phyloP scores from a whole-genome alignment of 2,888 invertebrate genomes.

The Acleris laterana region DNA sequence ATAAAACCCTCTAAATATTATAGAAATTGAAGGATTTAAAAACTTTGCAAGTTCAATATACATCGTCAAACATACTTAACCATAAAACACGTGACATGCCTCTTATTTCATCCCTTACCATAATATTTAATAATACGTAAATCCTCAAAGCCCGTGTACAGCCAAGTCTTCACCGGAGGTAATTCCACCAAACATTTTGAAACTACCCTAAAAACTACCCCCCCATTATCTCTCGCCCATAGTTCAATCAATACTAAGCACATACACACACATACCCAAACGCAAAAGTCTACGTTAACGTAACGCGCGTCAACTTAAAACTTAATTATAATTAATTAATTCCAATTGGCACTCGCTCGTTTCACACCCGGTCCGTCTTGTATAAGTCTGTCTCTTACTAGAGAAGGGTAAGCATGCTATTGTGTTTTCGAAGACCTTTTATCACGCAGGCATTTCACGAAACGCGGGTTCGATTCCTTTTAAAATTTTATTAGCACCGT shows the following conservation, averaged over 20 bases:
- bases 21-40: too few species aligned
- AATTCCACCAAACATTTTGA: constrained; percentile 41
- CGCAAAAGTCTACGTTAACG: constrained; percentile 79
- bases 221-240: constrained; percentile 80
- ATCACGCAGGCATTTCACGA: constrained; percentile 78
- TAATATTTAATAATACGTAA: constrained; percentile 17
- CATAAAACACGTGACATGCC: not conserved
- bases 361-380: constrained; percentile 74
- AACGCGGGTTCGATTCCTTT: constrained; percentile 77
- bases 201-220: constrained; percentile 74
- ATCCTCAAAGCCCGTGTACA: constrained; percentile 8
- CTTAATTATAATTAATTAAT: constrained; percentile 94
- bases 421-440: constrained; percentile 84
- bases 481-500: constrained; percentile 77
- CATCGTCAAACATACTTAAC: not conserved
- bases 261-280: constrained; percentile 72
- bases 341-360: constrained; percentile 85
- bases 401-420: constrained; percentile 75
- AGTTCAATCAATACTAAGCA: constrained; percentile 78
- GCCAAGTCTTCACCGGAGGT: constrained; percentile 18
- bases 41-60: too few species aligned
- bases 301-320: constrained; percentile 88
- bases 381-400: constrained; percentile 69
- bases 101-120: not conserved
- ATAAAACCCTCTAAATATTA: too few species aligned